Evolutionary conservation across 2,113 vertebrate genomes (phyloP).

Genomic region (Strix aluco): DNA sequence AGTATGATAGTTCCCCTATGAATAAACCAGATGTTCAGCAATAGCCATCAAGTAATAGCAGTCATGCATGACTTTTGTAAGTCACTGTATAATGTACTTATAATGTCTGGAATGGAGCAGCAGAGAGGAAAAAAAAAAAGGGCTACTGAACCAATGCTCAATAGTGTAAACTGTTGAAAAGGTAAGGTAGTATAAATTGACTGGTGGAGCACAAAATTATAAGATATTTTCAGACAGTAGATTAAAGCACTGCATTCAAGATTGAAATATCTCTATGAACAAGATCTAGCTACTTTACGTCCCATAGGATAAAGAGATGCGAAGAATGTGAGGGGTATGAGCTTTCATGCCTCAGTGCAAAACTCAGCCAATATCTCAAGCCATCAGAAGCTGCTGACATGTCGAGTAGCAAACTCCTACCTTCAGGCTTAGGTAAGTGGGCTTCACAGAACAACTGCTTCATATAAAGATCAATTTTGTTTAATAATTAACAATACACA

Average conservation of each 20-base stretch:
- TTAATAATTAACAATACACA: background rate
- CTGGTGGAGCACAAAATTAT: background rate
- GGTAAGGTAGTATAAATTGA: background rate
- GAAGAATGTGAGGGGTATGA: background rate
- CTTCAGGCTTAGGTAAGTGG: background rate
- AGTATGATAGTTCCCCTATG: background rate
- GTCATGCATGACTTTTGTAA: background rate
- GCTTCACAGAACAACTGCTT: background rate
- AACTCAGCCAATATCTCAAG: background rate
- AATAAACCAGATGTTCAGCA: slow-evolving; percentile 41
- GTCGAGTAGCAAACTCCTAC: background rate
- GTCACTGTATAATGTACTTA: background rate
- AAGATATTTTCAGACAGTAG: background rate
- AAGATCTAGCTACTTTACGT: background rate
- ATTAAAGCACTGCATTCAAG: background rate
- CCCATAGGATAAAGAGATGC: background rate
- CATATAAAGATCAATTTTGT: background rate
- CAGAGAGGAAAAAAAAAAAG: background rate
- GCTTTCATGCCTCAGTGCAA: background rate
- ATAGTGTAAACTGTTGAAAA: background rate
- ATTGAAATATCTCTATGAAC: background rate
- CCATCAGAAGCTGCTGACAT: background rate
- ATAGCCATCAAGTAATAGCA: background rate
- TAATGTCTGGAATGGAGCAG: background rate
- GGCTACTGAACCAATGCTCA: background rate